These are phyloP conservation scores for Drosophila kurseongensis DNA, from an alignment of 1,140 invertebrate species.

Conservation along the genomic window DNA sequence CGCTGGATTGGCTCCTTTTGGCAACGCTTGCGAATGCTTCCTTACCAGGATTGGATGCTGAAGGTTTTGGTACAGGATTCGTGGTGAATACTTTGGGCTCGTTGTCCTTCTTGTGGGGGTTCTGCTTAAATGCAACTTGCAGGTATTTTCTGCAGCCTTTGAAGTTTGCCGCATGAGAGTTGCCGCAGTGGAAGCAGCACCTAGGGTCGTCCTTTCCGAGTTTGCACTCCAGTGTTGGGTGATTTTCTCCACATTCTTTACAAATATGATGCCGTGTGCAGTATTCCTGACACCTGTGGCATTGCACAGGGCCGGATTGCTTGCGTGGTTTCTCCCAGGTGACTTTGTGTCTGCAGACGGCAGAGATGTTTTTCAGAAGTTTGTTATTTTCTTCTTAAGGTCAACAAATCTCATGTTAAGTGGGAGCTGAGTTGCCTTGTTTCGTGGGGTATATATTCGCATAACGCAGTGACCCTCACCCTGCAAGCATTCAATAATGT, in stretches of 20 bases:
- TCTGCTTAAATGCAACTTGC: neutral
- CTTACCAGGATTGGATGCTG: slow-evolving; percentile 1
- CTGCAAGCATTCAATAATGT: neutral
- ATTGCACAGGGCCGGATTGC: neutral
- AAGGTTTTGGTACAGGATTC: slow-evolving; percentile 2
- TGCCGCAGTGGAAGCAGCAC: no score
- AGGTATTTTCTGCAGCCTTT: neutral
- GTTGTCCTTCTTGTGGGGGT: neutral
- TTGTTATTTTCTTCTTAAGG: neutral
- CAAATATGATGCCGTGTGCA: slow-evolving; percentile 2
- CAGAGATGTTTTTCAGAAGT: slow-evolving; percentile 2
- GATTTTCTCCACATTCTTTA: slow-evolving; percentile 1
- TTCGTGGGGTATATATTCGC: neutral
- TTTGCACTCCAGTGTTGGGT: neutral
- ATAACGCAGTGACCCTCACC: no score
- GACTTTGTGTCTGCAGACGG: neutral
- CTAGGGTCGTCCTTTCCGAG: no score
- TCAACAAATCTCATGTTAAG: neutral
- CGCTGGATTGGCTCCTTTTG: neutral
- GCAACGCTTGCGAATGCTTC: slow-evolving; percentile 8
- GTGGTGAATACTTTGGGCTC: neutral
- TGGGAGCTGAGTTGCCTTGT: neutral
- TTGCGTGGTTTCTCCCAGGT: slow-evolving; percentile 3
- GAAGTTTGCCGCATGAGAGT: no score
- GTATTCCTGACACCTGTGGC: slow-evolving; percentile 4